Percentiles rank a stretch among this genome's conserved stretches.
These are phyloP conservation scores for Drosophila ustulata DNA, from an alignment of 2,888 invertebrate species.

Conservation along the genomic window DNA sequence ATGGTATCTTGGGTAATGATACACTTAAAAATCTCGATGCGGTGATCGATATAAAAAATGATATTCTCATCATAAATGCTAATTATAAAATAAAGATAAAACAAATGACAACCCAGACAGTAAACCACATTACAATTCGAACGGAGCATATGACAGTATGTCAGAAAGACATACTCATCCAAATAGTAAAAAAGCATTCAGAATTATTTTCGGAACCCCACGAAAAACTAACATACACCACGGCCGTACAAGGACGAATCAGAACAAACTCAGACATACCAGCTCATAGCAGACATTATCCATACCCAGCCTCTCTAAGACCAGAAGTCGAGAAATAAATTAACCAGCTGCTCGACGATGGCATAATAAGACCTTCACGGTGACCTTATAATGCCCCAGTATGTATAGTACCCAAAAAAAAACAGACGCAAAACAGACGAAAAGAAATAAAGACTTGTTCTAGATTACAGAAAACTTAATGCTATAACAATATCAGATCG, in stretches of 20 bases:
- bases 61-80: too few species aligned
- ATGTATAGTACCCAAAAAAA: not conserved
- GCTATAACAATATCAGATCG: too few species aligned
- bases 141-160: slow-evolving; percentile 2
- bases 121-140: slow-evolving; percentile 1
- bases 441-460: not conserved
- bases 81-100: too few species aligned
- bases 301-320: slow-evolving; percentile 3
- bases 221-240: slow-evolving; percentile 13
- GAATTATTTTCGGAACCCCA: slow-evolving; percentile 3
- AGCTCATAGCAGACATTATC: slow-evolving; percentile 4
- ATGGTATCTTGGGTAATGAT: slow-evolving; percentile 13
- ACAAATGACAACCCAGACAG: slow-evolving; percentile 12
- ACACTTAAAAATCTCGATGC: slow-evolving; percentile 9
- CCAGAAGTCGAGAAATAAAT: slow-evolving; percentile 3
- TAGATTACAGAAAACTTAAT: too few species aligned
- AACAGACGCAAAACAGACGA: not conserved
- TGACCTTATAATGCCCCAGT: slow-evolving; percentile 7
- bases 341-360: not conserved
- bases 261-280: slow-evolving; percentile 1
- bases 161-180: not conserved
- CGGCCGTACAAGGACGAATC: not conserved
- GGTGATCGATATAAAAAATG: slow-evolving; percentile 12
- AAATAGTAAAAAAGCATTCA: not conserved
- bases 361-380: slow-evolving; percentile 11